Conservation (phyloP, 2,888 invertebrate species). For the Hemithea aestivaria region DNA sequence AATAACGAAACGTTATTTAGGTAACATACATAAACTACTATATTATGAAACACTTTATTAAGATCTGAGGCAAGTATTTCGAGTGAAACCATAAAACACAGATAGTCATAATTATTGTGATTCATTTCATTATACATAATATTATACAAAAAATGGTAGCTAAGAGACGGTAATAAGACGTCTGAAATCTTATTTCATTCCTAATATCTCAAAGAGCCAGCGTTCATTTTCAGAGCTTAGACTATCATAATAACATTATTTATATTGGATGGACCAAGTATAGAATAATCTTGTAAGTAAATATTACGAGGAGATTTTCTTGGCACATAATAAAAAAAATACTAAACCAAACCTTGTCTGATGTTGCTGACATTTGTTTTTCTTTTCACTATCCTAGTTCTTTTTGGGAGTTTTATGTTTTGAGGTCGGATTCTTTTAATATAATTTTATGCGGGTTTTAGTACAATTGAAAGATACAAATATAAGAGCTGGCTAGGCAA, state of each 20-base stretch:
- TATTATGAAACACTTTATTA: too few species aligned
- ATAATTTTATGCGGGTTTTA: conserved; percentile 12
- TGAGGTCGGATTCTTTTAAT: conserved; percentile 13
- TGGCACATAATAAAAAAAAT: conserved; percentile 35
- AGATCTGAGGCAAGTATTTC: too few species aligned
- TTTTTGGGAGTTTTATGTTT: conserved; percentile 13
- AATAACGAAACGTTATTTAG: too few species aligned
- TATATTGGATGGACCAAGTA: conserved; percentile 34
- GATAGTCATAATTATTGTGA: too few species aligned
- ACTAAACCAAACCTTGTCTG: conserved; percentile 28
- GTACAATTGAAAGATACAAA: conserved; percentile 10
- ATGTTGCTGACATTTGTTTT: conserved; percentile 24
- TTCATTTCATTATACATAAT: too few species aligned
- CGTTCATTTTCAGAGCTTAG: conserved; percentile 12
- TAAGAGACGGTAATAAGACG: conserved; percentile 15
- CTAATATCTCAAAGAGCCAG: conserved; percentile 11
- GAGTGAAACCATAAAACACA: too few species aligned
- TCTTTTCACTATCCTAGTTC: conserved; percentile 21
- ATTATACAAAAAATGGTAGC: too few species aligned
- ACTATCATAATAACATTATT: conserved; percentile 32
- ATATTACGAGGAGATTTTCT: conserved; percentile 28
- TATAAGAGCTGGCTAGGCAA: conserved; percentile 2
- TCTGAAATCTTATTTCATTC: conserved; percentile 23
- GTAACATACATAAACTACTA: too few species aligned
- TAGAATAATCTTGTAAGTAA: conserved; percentile 32